A percentile compares a stretch with the other conserved stretches of the same genome.
Evolutionary conservation across 2,888 invertebrate genomes (phyloP).

Genomic region (Aromia moschata): DNA sequence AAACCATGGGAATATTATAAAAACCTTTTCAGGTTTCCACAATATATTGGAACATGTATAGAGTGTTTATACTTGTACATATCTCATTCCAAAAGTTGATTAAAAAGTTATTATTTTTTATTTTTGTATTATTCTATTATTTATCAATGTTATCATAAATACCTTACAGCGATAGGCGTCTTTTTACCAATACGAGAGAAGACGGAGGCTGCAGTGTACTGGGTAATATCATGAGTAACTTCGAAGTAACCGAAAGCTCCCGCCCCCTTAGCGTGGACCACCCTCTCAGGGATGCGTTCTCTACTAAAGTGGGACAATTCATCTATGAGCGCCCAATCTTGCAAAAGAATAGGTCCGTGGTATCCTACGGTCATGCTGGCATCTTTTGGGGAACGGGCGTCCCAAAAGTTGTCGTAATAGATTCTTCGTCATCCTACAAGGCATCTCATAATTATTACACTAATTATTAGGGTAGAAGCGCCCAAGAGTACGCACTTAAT

Average conservation of each 20-base stretch:
- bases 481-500: too few relatives aligned
- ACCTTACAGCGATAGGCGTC: constrained; percentile 80
- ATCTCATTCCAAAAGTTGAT: too few relatives aligned
- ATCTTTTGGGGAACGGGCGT: constrained; percentile 82
- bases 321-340: constrained; percentile 83
- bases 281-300: constrained; percentile 95
- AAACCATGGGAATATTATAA: too few relatives aligned
- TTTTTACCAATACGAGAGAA: constrained; percentile 81
- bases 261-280: constrained; percentile 95
- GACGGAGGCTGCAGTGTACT: constrained; percentile 81
- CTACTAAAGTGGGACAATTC: constrained; percentile 86
- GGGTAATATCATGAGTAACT: constrained; percentile 85
- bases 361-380: constrained; percentile 87
- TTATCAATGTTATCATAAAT: background rate
- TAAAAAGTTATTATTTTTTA: too few relatives aligned
- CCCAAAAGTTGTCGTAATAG: constrained; percentile 83
- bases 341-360: constrained; percentile 84
- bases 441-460: too few relatives aligned
- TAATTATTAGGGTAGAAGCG: too few relatives aligned
- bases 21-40: too few relatives aligned
- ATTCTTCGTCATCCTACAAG: constrained; percentile 67
- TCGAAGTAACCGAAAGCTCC: constrained; percentile 89
- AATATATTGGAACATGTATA: too few relatives aligned
- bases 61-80: too few relatives aligned
- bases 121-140: background rate